These are phyloP conservation scores for Seriola rivoliana DNA, from an alignment of 2,113 vertebrate species.

Conservation along the genomic window DNA sequence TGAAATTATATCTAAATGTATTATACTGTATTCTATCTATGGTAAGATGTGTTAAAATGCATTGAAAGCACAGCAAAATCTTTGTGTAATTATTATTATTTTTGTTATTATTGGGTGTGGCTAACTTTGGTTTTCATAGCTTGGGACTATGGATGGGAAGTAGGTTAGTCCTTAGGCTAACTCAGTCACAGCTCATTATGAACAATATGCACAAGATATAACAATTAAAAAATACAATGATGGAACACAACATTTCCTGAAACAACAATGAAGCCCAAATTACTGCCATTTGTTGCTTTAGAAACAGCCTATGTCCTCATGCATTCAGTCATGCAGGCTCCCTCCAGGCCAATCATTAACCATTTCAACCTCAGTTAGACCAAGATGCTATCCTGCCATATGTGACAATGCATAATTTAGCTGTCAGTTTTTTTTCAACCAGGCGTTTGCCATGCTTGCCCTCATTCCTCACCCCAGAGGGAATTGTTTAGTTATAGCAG, in stretches of 20 bases:
- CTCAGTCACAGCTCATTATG: conserved; percentile 1
- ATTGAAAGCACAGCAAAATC: no score
- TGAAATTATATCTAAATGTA: background rate
- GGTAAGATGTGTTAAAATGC: background rate
- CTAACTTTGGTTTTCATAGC: background rate
- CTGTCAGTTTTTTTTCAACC: conserved; percentile 60
- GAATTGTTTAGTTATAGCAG: conserved; percentile 49
- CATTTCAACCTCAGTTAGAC: conserved; percentile 76
- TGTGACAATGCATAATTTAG: conserved; percentile 87
- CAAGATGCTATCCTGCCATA: conserved; percentile 77
- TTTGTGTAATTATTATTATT: background rate
- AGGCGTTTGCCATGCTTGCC: conserved; percentile 72
- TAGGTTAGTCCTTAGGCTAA: conserved; percentile 1
- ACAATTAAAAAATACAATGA: conserved; percentile 15
- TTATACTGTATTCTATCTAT: background rate
- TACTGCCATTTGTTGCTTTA: conserved; percentile 63
- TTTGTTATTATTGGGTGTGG: background rate
- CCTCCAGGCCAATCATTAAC: conserved; percentile 83
- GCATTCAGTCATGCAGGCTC: conserved; percentile 71
- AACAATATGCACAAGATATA: conserved; percentile 6
- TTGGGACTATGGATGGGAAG: conserved; percentile 5
- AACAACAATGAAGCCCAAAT: conserved; percentile 35
- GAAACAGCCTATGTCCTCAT: conserved; percentile 66
- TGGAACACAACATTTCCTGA: conserved; percentile 32
- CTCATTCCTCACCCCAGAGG: conserved; percentile 73